A percentile compares a stretch with the other conserved stretches of the same genome.
Conservation (phyloP, 2,113 vertebrate species). For the Elephas maximus region DNA sequence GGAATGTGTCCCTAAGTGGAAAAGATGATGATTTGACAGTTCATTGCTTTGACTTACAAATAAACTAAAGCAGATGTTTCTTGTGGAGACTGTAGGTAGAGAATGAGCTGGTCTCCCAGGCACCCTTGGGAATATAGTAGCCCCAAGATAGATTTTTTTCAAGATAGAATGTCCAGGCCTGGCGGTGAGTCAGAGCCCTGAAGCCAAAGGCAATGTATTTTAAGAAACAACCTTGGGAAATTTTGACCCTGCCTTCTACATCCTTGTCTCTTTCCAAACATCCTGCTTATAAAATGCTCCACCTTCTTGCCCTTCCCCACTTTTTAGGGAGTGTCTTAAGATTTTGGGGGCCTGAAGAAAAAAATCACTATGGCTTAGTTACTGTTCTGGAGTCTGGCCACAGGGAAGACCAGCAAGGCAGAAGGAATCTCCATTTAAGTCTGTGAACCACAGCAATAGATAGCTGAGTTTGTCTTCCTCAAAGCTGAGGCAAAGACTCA, state of each 20-base stretch:
- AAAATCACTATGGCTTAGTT: background rate
- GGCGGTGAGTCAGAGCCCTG: conserved; percentile 37
- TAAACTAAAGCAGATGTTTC: conserved; percentile 84
- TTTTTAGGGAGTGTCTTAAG: background rate
- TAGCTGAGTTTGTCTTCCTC: background rate
- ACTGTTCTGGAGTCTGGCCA: background rate
- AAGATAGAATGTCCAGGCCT: background rate
- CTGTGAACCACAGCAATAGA: background rate
- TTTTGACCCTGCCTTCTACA: conserved; percentile 31
- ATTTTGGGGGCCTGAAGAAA: background rate
- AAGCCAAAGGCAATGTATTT: conserved; percentile 65
- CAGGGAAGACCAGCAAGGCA: background rate
- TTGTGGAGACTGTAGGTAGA: conserved; percentile 68
- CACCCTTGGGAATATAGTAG: conserved; percentile 59
- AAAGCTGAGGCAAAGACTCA: background rate
- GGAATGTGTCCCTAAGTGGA: conserved; percentile 80
- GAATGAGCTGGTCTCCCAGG: conserved; percentile 51
- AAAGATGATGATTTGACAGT: conserved; percentile 75
- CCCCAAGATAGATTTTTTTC: background rate
- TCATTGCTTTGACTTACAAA: conserved; percentile 80
- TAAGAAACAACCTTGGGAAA: conserved; percentile 71
- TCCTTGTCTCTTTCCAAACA: conserved; percentile 70
- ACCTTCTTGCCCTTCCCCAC: conserved; percentile 48
- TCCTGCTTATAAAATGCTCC: conserved; percentile 60
- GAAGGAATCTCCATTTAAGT: background rate